phyloP scores from a whole-genome alignment of 2,113 vertebrate genomes.

The Cynoglossus semilaevis region DNA sequence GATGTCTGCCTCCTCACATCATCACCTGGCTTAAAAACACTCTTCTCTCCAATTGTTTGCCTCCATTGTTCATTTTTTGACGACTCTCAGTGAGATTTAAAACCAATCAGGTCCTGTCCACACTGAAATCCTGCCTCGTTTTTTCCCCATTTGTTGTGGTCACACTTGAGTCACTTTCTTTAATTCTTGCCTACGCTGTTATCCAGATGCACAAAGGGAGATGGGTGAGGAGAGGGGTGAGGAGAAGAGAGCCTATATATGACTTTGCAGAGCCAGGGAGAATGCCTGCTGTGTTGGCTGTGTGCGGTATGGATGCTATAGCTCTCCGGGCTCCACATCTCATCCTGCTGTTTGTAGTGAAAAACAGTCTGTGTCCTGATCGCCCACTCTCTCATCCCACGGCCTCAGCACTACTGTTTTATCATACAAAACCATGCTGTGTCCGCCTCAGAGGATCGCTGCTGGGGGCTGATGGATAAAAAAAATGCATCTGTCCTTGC shows the following conservation, averaged over 20 bases:
- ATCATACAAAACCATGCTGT: conserved; percentile 60
- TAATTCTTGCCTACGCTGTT: conserved; percentile 36
- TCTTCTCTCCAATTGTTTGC: conserved; percentile 24
- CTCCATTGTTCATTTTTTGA: conserved; percentile 11
- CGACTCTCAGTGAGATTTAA: conserved; percentile 27
- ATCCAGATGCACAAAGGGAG: conserved; percentile 23
- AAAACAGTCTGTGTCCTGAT: conserved; percentile 60
- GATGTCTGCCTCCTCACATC: conserved; percentile 62
- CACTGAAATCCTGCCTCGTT: not conserved
- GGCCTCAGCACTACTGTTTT: conserved; percentile 48
- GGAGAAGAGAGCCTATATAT: conserved; percentile 10
- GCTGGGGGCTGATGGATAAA: conserved; percentile 38
- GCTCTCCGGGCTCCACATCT: conserved; percentile 56
- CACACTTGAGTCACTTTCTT: conserved; percentile 42
- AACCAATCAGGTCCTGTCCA: not conserved
- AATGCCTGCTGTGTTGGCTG: conserved; percentile 49
- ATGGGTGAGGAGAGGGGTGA: too few species aligned
- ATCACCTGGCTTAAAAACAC: conserved; percentile 59
- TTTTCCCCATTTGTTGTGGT: not conserved
- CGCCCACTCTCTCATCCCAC: conserved; percentile 60
- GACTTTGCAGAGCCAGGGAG: conserved; percentile 52
- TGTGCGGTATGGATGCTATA: conserved; percentile 53
- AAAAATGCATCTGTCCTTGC: conserved; percentile 28
- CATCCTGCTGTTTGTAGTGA: conserved; percentile 63
- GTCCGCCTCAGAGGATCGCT: conserved; percentile 50